Evolutionary conservation across 2,888 invertebrate genomes (phyloP), one percentile per base, ranked within the genome.

Genomic region (Harpagoxenus sublaevis): DNA sequence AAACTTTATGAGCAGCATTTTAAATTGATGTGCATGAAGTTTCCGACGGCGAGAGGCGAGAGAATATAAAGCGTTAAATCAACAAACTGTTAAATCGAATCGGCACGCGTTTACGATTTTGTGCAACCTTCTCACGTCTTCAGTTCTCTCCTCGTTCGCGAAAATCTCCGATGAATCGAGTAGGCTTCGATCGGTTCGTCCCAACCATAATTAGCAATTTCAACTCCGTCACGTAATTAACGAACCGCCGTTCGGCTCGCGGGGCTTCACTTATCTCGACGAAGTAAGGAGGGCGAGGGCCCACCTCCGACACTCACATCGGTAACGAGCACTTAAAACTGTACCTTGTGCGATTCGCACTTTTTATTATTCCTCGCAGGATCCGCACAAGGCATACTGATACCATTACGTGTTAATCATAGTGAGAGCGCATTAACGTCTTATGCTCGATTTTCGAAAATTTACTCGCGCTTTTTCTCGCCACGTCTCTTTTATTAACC

Each of bases 181-280:
- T 23, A 39, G 9, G 51, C 15, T 4, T 9, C 31, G n/a, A 57
- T 78, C 39, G 65, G 2, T 53, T 15, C 6, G 39, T 12, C 53
- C 9, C 66, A 8, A 39, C 68, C 60, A 60, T 83, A 83, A 83
- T 83, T 83, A 83, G 66, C 48, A 77, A 83, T 77, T 78, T 83
- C 42, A 62, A 77, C 78, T 78, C 51, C 60, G 39, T 78, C 83
- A 77, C 51, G 78, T 83, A 83, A 83, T 83, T 83, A 77, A 42
- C 31, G 83, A 60, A 42, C 45, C 74, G 39, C 42, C 66, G 55
- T 68, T 65, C 51, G 77, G 53, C 28, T 60, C 66, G 57, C 79
- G 57, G 23, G 60, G 70, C 79, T 68, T 70, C 12, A 68, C 57
- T 70, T 79, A 79, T 70, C 57, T 23, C 45, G n/a, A 70, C 79